phyloP scores from a whole-genome alignment of 1,140 invertebrate species.

The Drosophila tropicalis region DNA sequence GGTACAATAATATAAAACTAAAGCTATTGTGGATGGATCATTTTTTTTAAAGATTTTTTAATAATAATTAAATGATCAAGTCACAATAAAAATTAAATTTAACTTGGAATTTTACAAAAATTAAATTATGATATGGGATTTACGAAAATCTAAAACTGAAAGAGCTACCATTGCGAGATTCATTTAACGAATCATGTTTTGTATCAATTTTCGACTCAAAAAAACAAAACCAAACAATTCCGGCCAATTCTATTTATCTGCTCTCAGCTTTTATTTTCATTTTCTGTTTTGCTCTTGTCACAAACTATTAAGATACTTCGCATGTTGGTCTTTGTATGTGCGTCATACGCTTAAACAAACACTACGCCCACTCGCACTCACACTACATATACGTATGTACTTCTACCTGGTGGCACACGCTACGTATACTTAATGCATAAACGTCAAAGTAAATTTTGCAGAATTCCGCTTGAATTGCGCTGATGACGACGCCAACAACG shows the following conservation, averaged over 20 bases:
- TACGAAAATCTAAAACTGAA: too few relatives aligned
- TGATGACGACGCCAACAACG: slow-evolving; percentile 58
- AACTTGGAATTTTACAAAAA: too few relatives aligned
- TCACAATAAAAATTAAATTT: too few relatives aligned
- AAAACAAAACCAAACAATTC: not conserved
- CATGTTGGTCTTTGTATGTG: slow-evolving; percentile 1
- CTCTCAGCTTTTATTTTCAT: not conserved
- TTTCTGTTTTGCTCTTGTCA: not conserved
- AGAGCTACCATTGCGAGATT: not conserved
- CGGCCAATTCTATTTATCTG: not conserved
- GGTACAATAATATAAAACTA: too few relatives aligned
- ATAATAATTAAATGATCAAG: too few relatives aligned
- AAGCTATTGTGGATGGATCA: too few relatives aligned
- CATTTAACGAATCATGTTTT: not conserved
- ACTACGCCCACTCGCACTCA: slow-evolving; percentile 10
- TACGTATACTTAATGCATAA: slow-evolving; percentile 70
- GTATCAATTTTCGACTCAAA: not conserved
- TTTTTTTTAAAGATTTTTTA: too few relatives aligned
- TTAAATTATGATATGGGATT: too few relatives aligned
- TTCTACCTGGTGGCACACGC: slow-evolving; percentile 28
- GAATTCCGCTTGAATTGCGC: slow-evolving; percentile 71
- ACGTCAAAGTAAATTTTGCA: slow-evolving; percentile 68
- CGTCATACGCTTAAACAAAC: slow-evolving; percentile 38
- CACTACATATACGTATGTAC: slow-evolving; percentile 27
- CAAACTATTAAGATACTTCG: not conserved